Percentiles rank a stretch among this genome's conserved stretches.
Evolutionary conservation across 2,888 invertebrate species (phyloP).

Genomic region (Cacoxenus indagator): DNA sequence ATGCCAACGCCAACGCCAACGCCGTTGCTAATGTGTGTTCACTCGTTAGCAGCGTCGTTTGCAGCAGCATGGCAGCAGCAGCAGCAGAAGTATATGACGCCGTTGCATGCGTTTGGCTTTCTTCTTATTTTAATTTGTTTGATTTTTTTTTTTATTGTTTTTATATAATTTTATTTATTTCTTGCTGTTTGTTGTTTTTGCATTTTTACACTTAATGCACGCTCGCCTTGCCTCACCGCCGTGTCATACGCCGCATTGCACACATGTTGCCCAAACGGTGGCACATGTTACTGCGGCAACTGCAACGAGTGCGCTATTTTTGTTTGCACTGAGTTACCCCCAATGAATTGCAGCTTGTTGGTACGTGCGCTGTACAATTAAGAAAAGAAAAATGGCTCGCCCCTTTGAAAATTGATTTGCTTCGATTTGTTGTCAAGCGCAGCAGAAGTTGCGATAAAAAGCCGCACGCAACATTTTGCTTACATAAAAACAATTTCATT

Average conservation of each 20-base stretch:
- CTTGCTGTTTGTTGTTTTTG: not conserved
- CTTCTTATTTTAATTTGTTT: not conserved
- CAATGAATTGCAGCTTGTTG: slow-evolving; percentile 16
- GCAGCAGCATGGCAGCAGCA: not conserved
- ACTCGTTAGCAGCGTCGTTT: not conserved
- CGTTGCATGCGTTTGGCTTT: not conserved
- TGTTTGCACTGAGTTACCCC: slow-evolving; percentile 14
- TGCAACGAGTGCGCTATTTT: not conserved
- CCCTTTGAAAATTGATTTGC: too few relatives aligned
- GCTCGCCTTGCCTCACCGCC: not conserved
- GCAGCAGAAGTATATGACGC: not conserved
- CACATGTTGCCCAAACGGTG: not conserved
- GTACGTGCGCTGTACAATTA: slow-evolving; percentile 16
- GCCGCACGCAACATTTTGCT: too few relatives aligned
- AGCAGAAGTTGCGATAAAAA: too few relatives aligned
- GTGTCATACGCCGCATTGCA: not conserved
- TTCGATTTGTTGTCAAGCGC: too few relatives aligned
- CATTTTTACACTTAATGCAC: not conserved
- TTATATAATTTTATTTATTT: not conserved
- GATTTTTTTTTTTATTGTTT: not conserved
- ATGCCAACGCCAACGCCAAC: slow-evolving; percentile 21
- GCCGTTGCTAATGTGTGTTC: not conserved
- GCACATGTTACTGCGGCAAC: not conserved
- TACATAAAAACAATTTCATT: not conserved
- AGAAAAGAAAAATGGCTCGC: too few relatives aligned